A percentile compares a stretch with the other conserved stretches of the same genome.
Conservation (phyloP, 2,797 vertebrate genomes). For the Poeciliopsis gracilis region DNA sequence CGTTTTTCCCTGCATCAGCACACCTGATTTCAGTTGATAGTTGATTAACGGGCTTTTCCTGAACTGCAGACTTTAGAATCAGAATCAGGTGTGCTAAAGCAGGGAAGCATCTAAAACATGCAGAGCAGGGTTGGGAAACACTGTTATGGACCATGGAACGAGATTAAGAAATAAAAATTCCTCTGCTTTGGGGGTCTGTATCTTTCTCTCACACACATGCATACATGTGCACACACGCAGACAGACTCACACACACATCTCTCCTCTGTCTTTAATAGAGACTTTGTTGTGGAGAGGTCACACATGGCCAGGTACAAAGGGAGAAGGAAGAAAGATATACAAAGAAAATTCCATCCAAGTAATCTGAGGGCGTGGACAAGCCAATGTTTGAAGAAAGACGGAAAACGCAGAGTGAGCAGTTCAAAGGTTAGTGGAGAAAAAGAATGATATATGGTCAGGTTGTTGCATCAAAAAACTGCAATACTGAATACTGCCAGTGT, state of each 20-base stretch:
- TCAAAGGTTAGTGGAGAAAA: slow-evolving; percentile 50
- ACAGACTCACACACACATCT: slow-evolving; percentile 9
- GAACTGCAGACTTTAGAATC: not conserved
- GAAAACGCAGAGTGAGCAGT: slow-evolving; percentile 35
- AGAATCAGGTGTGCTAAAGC: not conserved
- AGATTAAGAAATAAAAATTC: slow-evolving; percentile 58
- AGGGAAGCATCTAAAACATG: not conserved
- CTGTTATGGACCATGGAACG: slow-evolving; percentile 27
- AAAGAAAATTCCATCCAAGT: slow-evolving; percentile 64
- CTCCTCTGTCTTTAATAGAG: slow-evolving; percentile 37
- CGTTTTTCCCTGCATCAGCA: not conserved
- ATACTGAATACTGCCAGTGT: not conserved
- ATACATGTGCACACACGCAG: not conserved
- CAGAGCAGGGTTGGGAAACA: not conserved
- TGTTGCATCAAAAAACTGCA: slow-evolving; percentile 21
- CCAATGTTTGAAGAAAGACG: slow-evolving; percentile 51
- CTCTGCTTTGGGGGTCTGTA: slow-evolving; percentile 53
- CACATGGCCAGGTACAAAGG: slow-evolving; percentile 66
- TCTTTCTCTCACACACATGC: slow-evolving; percentile 2
- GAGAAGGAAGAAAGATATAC: slow-evolving; percentile 67
- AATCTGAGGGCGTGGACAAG: slow-evolving; percentile 57
- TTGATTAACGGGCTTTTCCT: not conserved
- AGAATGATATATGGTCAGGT: slow-evolving; percentile 35
- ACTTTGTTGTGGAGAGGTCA: slow-evolving; percentile 57
- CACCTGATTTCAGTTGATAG: not conserved